Evolutionary conservation across 1,140 invertebrate species (phyloP).

Genomic region (Babylonia areolata): DNA sequence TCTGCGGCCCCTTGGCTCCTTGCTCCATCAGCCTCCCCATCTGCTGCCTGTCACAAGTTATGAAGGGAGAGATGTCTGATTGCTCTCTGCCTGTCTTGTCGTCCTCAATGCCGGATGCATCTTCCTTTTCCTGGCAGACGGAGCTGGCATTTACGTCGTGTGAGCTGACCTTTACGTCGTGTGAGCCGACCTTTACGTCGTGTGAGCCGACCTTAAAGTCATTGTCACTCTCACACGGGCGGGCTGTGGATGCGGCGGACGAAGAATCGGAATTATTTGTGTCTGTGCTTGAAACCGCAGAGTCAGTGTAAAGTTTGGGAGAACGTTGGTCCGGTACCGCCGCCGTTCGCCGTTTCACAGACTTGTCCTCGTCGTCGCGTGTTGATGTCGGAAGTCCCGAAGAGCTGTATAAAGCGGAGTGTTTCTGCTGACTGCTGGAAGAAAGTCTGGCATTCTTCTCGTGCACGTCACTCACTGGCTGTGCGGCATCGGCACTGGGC

Average conservation of each 20-base stretch:
- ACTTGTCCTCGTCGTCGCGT: neutral
- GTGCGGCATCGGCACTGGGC: neutral
- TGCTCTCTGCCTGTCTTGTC: neutral
- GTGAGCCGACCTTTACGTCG: neutral
- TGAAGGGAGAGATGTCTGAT: too few species aligned
- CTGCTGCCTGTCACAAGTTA: too few species aligned
- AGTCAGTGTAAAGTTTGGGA: too few species aligned
- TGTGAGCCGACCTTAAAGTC: neutral
- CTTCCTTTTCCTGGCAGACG: neutral
- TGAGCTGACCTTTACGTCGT: neutral
- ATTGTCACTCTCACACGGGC: neutral
- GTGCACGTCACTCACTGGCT: neutral
- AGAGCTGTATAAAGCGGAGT: neutral
- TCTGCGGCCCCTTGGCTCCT: too few species aligned
- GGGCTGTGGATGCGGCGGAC: too few species aligned
- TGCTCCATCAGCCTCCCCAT: too few species aligned
- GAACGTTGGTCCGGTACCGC: too few species aligned
- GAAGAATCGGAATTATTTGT: too few species aligned
- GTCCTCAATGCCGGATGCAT: neutral
- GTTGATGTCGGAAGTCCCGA: neutral
- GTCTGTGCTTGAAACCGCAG: too few species aligned
- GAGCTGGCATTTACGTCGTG: too few species aligned
- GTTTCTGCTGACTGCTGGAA: neutral
- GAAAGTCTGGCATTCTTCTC: neutral
- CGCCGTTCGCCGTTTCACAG: neutral